Conservation (phyloP, 2,888 invertebrate species). For the Endomychus coccineus region DNA sequence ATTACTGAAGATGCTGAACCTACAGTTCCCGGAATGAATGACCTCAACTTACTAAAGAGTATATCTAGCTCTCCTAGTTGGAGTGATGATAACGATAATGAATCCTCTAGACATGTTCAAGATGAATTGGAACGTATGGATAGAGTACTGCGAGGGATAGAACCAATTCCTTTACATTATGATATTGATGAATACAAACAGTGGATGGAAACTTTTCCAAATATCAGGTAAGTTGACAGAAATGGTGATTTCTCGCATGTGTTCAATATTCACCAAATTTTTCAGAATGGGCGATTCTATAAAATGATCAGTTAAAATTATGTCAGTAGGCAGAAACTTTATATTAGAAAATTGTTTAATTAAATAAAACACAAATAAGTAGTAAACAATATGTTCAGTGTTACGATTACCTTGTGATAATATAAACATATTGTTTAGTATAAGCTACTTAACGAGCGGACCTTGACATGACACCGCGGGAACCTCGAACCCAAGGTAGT, state of each 20-base stretch:
- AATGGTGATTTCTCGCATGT: background rate
- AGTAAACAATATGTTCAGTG: too few relatives aligned
- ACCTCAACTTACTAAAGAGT: slow-evolving; percentile 26
- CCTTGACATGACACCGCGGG: too few relatives aligned
- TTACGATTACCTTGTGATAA: too few relatives aligned
- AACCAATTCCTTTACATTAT: slow-evolving; percentile 45
- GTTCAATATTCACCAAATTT: background rate
- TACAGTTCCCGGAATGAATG: slow-evolving; percentile 6
- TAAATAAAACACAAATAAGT: too few relatives aligned
- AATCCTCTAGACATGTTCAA: slow-evolving; percentile 47
- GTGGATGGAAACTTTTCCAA: slow-evolving; percentile 53
- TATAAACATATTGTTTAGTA: too few relatives aligned
- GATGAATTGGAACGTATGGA: slow-evolving; percentile 53
- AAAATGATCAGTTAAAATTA: background rate
- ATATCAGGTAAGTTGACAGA: slow-evolving; percentile 45
- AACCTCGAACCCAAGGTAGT: too few relatives aligned
- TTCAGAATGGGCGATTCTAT: background rate
- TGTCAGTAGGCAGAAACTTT: too few relatives aligned
- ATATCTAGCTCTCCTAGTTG: slow-evolving; percentile 44
- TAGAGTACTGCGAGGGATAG: slow-evolving; percentile 50
- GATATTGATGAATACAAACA: slow-evolving; percentile 53
- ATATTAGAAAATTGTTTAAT: too few relatives aligned
- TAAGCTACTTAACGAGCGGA: too few relatives aligned
- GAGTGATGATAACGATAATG: slow-evolving; percentile 49
- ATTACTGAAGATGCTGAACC: slow-evolving; percentile 7